Percentiles rank a stretch among this genome's conserved stretches.
These are phyloP conservation scores for Eciton burchellii DNA, from an alignment of 1,140 invertebrate species.

Conservation along the genomic window DNA sequence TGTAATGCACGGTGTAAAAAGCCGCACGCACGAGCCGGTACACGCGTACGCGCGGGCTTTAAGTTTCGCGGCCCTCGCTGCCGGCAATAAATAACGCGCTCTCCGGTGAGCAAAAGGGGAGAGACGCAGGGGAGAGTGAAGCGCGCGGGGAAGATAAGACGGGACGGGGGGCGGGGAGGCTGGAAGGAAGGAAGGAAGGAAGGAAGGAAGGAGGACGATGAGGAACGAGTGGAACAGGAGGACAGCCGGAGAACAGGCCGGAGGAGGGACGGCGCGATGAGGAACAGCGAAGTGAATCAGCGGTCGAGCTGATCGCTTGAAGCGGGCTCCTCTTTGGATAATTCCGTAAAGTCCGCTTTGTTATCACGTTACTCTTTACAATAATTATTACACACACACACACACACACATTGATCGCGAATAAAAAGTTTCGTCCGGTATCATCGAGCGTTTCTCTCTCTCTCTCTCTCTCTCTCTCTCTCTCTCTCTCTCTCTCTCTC, in stretches of 20 bases:
- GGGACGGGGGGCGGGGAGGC: neutral
- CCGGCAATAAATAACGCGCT: slow-evolving; percentile 77
- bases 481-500: too few relatives aligned
- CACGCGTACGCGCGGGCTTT: slow-evolving; percentile 73
- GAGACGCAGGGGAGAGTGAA: slow-evolving; percentile 46
- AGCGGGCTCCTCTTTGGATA: neutral
- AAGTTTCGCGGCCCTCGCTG: slow-evolving; percentile 73
- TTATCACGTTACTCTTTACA: neutral
- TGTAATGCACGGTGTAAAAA: slow-evolving; percentile 79
- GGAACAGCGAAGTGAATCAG: slow-evolving; percentile 32
- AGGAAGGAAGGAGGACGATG: slow-evolving; percentile 6
- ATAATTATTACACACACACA: neutral
- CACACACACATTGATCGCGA: too few relatives aligned
- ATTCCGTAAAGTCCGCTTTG: neutral
- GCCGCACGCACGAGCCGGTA: slow-evolving; percentile 70
- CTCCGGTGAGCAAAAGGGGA: slow-evolving; percentile 64
- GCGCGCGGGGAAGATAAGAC: slow-evolving; percentile 49
- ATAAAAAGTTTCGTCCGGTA: too few relatives aligned
- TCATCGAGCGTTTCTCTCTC: too few relatives aligned
- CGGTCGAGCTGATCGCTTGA: neutral
- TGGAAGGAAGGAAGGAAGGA: slow-evolving; percentile 15
- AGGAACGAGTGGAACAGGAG: slow-evolving; percentile 41
- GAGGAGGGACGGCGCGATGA: slow-evolving; percentile 36
- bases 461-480: too few relatives aligned
- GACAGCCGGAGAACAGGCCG: slow-evolving; percentile 33